Base-by-base conservation (phyloP, 2,888 invertebrate species). In the Tiliacea aurago region DNA sequence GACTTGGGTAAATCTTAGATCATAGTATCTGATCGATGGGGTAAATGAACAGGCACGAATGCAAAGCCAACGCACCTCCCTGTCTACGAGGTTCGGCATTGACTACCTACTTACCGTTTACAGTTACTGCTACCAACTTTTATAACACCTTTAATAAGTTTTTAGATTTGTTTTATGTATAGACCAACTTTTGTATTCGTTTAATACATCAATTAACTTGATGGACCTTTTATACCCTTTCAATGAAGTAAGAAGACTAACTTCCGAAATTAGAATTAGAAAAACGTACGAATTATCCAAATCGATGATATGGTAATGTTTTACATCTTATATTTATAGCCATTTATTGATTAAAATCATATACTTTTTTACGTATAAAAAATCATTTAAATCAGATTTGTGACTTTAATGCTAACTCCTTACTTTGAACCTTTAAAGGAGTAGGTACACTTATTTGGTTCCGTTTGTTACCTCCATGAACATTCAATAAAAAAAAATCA, bases 401-500 rank as follows among this genome's bases (percentile, higher is more conserved):
- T n/a, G n/a, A n/a, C n/a, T n/a, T n/a, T n/a, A n/a, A n/a, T n/a
- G n/a, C n/a, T n/a, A n/a, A n/a, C n/a, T n/a, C n/a, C n/a, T n/a
- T n/a, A n/a, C n/a, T n/a, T n/a, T n/a, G n/a, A n/a, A n/a, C n/a
- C n/a, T n/a, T n/a, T n/a, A n/a, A n/a, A n/a, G n/a, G n/a, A n/a
- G n/a, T n/a, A n/a, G n/a, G n/a, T n/a, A n/a, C n/a, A n/a, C n/a
- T n/a, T n/a, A n/a, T n/a, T n/a, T n/a, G n/a, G 28, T 28, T 28
- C 28, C 28, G 28, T 28, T 28, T 28, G 28, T 28, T 28, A 28
- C 28, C 28, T 1, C 28, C 28, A 28, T 3, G 41, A 15, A 43
- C 18, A 51, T 51, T 59, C 7, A 43, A 64, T 76, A 41, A 11
- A 10, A 67, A n/a, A 75, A 55, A 41, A 55, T 68, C 28, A 13